Percentiles rank a stretch among this genome's conserved stretches.
Conservation (phyloP, 1,140 invertebrate species). For the Lanistes nyassanus region DNA sequence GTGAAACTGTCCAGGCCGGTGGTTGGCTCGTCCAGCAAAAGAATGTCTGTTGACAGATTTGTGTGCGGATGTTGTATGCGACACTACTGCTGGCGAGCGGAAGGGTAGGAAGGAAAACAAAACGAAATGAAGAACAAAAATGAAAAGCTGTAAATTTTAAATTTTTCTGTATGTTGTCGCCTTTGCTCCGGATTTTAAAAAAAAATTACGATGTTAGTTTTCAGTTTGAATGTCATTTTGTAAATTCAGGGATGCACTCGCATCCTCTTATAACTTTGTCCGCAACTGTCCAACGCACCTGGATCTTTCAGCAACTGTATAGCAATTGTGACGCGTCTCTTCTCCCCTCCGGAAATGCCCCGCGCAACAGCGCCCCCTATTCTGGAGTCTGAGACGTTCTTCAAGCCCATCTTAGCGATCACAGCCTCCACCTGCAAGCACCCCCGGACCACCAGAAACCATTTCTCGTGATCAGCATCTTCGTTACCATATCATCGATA, state of each 20-base stretch:
- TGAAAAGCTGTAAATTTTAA: too few species aligned
- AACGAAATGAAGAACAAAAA: too few species aligned
- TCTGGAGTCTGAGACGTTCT: slow-evolving; percentile 27
- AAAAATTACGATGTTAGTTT: background rate
- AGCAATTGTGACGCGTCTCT: slow-evolving; percentile 41
- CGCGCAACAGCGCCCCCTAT: slow-evolving; percentile 39
- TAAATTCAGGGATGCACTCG: background rate
- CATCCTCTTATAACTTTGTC: too few species aligned
- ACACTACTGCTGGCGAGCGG: too few species aligned
- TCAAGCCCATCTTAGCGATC: slow-evolving; percentile 37
- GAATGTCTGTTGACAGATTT: slow-evolving; percentile 41
- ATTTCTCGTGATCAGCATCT: background rate
- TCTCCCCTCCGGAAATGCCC: slow-evolving; percentile 44
- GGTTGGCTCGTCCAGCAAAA: slow-evolving; percentile 58
- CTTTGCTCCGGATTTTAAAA: background rate
- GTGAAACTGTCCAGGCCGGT: slow-evolving; percentile 57
- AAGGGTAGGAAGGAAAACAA: too few species aligned
- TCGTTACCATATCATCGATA: slow-evolving; percentile 1
- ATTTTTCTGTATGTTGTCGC: too few species aligned
- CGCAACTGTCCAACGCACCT: slow-evolving; percentile 15
- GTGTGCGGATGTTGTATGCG: too few species aligned
- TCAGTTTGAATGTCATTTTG: background rate
- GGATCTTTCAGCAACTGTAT: slow-evolving; percentile 42
- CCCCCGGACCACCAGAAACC: too few species aligned
- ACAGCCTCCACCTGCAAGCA: slow-evolving; percentile 31